phyloP scores from a whole-genome alignment of 2,888 invertebrate species.

The Trichacis sp. region DNA sequence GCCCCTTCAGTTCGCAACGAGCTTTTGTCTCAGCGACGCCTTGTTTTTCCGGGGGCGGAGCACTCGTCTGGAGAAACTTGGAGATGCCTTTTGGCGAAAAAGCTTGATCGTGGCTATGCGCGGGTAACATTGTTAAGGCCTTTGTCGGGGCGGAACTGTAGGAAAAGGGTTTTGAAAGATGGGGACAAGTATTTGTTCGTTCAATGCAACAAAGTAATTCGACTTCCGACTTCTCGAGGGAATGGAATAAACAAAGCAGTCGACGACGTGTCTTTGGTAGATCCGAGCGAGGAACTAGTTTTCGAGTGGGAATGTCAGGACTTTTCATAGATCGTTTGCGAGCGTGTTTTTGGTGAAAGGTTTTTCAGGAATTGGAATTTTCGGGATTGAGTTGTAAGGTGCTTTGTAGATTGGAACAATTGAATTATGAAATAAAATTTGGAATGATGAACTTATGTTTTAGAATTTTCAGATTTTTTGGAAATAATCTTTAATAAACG shows the following conservation, averaged over 20 bases:
- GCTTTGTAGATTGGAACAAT: no score
- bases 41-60: conserved; percentile 19
- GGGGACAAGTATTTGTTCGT: conserved; percentile 35
- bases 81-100: conserved; percentile 48
- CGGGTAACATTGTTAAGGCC: conserved; percentile 62
- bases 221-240: conserved; percentile 22
- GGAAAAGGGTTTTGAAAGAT: conserved; percentile 29
- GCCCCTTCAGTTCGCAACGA: conserved; percentile 17
- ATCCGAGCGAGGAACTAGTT: conserved; percentile 10
- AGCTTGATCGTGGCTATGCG: conserved; percentile 60
- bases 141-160: conserved; percentile 44
- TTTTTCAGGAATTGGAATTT: no score
- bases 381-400: no score
- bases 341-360: not conserved
- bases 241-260: conserved; percentile 30
- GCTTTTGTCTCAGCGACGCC: not conserved
- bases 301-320: conserved; percentile 29
- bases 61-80: conserved; percentile 15
- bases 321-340: conserved; percentile 51
- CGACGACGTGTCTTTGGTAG: conserved; percentile 20
- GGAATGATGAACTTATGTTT: no score
- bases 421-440: no score
- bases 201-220: conserved; percentile 32
- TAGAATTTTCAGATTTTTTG: no score
- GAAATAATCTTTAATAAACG: no score